These are phyloP conservation scores for Acrocephalus kingi DNA, from an alignment of 2,113 vertebrate species.

Conservation along the genomic window DNA sequence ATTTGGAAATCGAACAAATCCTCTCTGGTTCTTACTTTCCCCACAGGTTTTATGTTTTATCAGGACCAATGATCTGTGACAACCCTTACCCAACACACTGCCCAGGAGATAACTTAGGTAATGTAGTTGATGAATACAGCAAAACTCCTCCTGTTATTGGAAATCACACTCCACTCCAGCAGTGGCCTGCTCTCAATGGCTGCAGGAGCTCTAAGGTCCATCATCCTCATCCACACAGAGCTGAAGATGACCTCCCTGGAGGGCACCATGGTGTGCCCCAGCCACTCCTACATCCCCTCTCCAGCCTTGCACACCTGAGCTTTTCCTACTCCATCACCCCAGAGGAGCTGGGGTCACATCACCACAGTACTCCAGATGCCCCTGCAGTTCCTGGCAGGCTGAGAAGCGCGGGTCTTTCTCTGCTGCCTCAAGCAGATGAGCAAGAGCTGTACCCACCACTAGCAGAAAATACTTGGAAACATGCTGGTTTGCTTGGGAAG, in stretches of 20 bases:
- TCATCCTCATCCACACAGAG: fast-evolving
- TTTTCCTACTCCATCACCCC: background rate
- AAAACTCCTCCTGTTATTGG: background rate
- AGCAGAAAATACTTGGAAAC: background rate
- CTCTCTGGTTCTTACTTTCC: background rate
- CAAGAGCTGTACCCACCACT: background rate
- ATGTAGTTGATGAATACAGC: background rate
- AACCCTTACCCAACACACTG: background rate
- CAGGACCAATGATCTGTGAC: background rate
- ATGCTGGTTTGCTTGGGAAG: background rate
- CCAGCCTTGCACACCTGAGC: background rate
- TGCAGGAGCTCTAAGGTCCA: background rate
- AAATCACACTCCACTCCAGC: fast-evolving
- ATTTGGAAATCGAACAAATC: background rate
- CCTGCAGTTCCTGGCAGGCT: background rate
- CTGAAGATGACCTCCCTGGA: background rate
- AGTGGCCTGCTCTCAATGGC: fast-evolving
- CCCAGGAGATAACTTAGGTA: background rate
- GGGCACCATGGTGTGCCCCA: fast-evolving
- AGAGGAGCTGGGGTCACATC: background rate
- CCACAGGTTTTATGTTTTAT: background rate
- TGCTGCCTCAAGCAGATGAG: background rate
- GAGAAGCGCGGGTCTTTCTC: background rate
- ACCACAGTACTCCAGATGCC: background rate
- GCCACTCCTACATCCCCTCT: background rate